Evolutionary conservation across 1,140 invertebrate species (phyloP), one percentile per base, ranked within the genome.

Genomic region (Oscheius sp.): DNA sequence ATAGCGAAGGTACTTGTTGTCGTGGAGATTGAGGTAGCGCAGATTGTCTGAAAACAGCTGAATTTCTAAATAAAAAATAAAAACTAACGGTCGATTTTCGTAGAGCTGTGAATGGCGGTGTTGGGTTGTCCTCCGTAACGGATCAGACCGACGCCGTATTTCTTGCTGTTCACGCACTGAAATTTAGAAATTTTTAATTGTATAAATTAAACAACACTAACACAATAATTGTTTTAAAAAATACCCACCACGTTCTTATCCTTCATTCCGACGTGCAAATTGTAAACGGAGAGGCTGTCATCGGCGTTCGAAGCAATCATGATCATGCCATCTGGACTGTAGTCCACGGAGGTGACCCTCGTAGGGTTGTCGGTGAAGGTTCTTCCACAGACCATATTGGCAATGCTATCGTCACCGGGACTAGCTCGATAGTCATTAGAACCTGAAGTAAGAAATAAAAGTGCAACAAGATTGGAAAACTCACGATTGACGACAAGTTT

Each of bases 101-200:
- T 99, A 3, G 95, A 98, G 86, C 93, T 95, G 85, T 99, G 96
- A 80, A 99, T 93, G 1, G 94, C 96, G 58, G 95, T 96, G 82
- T 97, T 96, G 82, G 94, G 93, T 0, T 94, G 93, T 85, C 98
- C 95, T 32, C 95, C 98, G 82, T 98, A 99, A 84, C 96, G 93
- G 79, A 99, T 97, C 38, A 99, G 86, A 87, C 98, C 94, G 34
- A 98, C 96, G 68, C 97, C 97, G 88, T 99, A 99, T 85, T 99
- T 99, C 87, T 99, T 99, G 72, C 94, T 97, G 87, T 98, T 97
- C 1, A 98, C 90, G 65, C 93, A 89, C 81, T 93, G 93, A 72
- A 32, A 32, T 77, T n/a, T n/a, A n/a, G n/a, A n/a, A n/a, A n/a
- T n/a, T n/a, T n/a, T n/a, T n/a, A n/a, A n/a, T n/a, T n/a, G n/a